Percentiles rank a stretch among this genome's conserved stretches.
Evolutionary conservation across 2,797 vertebrate genomes (phyloP).

Genomic region (Etheostoma perlongum): DNA sequence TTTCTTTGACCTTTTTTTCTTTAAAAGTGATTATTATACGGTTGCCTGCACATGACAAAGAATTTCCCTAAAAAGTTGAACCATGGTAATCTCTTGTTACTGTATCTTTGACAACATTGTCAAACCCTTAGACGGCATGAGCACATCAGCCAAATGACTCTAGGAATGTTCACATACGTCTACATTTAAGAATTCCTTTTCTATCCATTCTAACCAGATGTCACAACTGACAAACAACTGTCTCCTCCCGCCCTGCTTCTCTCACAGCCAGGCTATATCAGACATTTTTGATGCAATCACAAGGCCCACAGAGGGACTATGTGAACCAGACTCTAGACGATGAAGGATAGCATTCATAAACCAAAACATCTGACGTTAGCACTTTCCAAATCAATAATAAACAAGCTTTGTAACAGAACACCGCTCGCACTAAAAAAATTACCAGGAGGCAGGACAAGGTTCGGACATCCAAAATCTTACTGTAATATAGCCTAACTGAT

Average conservation of each 20-base stretch:
- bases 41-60: not conserved
- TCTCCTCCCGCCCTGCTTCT: constrained; percentile 28
- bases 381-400: constrained; percentile 43
- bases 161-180: constrained; percentile 2
- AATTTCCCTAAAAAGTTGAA: not conserved
- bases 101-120: constrained; percentile 16
- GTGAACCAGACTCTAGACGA: constrained; percentile 66
- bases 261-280: constrained; percentile 26
- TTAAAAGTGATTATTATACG: not conserved
- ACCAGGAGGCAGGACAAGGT: constrained; percentile 3
- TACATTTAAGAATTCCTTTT: constrained; percentile 21
- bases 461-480: not conserved
- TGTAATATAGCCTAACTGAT: not conserved
- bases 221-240: not conserved
- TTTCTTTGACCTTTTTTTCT: not conserved
- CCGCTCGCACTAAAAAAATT: not conserved
- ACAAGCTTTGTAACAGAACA: constrained; percentile 44
- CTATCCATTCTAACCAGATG: constrained; percentile 2
- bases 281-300: constrained; percentile 60
- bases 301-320: constrained; percentile 47
- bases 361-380: constrained; percentile 51
- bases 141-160: constrained; percentile 9
- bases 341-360: constrained; percentile 72
- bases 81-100: constrained; percentile 20
- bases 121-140: constrained; percentile 1